Evolutionary conservation across 2,888 invertebrate species (phyloP).

Genomic region (Cataglyphis altisquamis): DNA sequence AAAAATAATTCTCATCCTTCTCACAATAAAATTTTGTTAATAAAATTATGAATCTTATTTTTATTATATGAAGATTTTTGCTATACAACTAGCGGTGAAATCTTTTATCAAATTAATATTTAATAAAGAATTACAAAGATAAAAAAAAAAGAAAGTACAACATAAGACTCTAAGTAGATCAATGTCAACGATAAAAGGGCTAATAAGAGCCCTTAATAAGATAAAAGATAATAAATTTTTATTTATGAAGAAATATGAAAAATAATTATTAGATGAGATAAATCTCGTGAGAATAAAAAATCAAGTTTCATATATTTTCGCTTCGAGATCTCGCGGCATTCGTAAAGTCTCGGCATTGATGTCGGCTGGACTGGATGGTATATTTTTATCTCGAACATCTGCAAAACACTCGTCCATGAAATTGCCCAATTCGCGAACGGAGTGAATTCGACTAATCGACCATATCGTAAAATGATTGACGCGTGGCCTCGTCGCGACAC

Average conservation of each 20-base stretch:
- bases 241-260: too few relatives aligned
- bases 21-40: background rate
- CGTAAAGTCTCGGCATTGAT: background rate
- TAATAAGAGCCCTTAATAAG: too few relatives aligned
- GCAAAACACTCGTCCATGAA: background rate
- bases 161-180: too few relatives aligned
- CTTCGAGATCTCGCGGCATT: background rate
- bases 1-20: background rate
- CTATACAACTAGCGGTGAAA: background rate
- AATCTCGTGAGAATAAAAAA: background rate
- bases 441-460: background rate
- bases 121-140: background rate
- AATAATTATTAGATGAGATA: background rate
- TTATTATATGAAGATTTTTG: background rate
- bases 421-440: constrained; percentile 19
- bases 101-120: background rate
- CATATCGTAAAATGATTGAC: constrained; percentile 16
- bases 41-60: background rate
- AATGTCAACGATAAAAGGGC: too few relatives aligned
- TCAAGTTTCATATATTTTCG: background rate
- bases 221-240: too few relatives aligned
- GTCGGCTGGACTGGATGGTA: background rate
- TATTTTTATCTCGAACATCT: background rate
- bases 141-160: too few relatives aligned
- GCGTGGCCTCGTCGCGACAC: background rate